Evolutionary conservation across 2,888 invertebrate species (phyloP).

Genomic region (Caenorhabditis becei): DNA sequence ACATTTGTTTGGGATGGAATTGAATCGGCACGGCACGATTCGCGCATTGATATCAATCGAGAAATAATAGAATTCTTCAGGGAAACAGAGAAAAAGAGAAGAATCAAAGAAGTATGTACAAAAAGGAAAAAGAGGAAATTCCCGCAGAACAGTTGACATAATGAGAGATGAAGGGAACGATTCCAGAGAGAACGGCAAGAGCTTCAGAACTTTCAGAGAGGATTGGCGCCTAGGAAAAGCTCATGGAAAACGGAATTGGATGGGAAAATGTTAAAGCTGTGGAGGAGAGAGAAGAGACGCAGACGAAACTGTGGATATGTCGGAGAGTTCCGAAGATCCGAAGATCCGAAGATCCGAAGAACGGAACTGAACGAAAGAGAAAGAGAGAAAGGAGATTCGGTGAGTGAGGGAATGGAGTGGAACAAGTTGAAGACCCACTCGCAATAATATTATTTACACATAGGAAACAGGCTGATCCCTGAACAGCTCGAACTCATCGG

Average conservation of each 20-base stretch:
- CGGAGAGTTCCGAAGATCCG: slow-evolving; percentile 29
- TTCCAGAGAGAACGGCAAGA: slow-evolving; percentile 50
- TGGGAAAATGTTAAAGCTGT: slow-evolving; percentile 38
- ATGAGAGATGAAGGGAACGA: not conserved
- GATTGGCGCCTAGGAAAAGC: slow-evolving; percentile 51
- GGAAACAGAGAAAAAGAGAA: slow-evolving; percentile 5
- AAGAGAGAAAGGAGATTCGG: not conserved
- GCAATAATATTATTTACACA: slow-evolving; percentile 42
- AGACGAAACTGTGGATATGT: slow-evolving; percentile 32
- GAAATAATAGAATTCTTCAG: slow-evolving; percentile 39
- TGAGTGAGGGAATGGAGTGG: slow-evolving; percentile 8
- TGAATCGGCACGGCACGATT: not conserved
- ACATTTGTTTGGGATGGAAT: slow-evolving; percentile 26
- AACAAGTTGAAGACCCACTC: not conserved
- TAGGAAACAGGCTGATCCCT: slow-evolving; percentile 63
- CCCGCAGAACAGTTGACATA: slow-evolving; percentile 40
- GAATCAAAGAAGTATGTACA: slow-evolving; percentile 40
- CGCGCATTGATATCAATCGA: slow-evolving; percentile 16
- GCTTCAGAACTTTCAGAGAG: not conserved
- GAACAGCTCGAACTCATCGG: slow-evolving; percentile 62
- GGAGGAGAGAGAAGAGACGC: slow-evolving; percentile 3
- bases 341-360: not conserved
- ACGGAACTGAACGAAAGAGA: not conserved
- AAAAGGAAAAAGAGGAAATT: slow-evolving; percentile 18
- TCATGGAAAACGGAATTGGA: slow-evolving; percentile 12